Evolutionary conservation across 1,140 invertebrate species (phyloP), one percentile per base, ranked within the genome.

Genomic region (Carcinoscorpius rotundicauda): DNA sequence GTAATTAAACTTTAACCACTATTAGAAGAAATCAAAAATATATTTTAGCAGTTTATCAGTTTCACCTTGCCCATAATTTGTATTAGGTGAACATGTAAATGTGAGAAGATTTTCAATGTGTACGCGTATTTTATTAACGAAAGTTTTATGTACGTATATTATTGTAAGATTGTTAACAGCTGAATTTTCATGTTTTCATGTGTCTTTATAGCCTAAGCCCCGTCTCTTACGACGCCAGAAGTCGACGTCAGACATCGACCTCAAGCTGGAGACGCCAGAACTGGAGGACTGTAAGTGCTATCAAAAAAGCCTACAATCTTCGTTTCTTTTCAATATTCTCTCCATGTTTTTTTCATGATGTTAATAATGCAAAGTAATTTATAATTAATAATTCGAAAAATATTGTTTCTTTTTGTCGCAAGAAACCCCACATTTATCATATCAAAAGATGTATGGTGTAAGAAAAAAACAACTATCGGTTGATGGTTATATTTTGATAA

Each of bases 211-310:
- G 76, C 85, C 87, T 3, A 91, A 91, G 75, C 86, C 88, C 4
- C 81, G 87, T 52, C 81, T 95, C 49, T 78, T 95, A 52, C 82
- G 91, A 58, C 78, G 91, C 55, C 91, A 95, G 78, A 91, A 91
- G 76, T 91, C 88, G 68, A 90, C 88, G 5, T 81, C 79, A 4
- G 80, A 81, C 67, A 73, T 81, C 48, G 80, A 81, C 68, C 75
- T 77, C 48, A 73, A 76, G 60, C 70, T 75, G 50, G 52, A 63
- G 4, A 66, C 67, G 11, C 56, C 68, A 59, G 72, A 76, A 70
- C 70, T 71, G 51, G 77, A 78, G 11, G 74, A 77, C 64, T 74
- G 76, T 76, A 72, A 70, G 75, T 70, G 52, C 29, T 52, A 10
- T 69, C 64, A 5, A 48, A n/a, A 61, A 60, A 11, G 3, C 5